Percentiles rank a stretch among this genome's conserved stretches.
These are phyloP conservation scores for Centropristis striata DNA, from an alignment of 2,113 vertebrate genomes.

Conservation along the genomic window DNA sequence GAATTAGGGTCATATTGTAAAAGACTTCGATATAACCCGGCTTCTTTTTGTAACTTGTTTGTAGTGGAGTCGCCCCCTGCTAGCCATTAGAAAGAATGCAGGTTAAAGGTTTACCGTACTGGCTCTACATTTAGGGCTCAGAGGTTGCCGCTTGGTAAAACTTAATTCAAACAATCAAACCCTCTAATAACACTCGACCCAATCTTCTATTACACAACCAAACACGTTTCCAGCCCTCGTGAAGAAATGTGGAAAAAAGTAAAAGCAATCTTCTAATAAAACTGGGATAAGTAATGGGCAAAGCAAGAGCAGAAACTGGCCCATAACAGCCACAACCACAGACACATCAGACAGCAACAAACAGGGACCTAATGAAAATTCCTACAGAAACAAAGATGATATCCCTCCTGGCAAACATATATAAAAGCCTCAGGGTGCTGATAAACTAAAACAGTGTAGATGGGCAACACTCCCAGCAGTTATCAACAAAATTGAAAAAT, in stretches of 20 bases:
- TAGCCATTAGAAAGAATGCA: too few species aligned
- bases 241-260: not conserved
- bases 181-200: not conserved
- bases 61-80: too few species aligned
- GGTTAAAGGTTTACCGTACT: too few species aligned
- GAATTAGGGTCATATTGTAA: too few species aligned
- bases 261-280: not conserved
- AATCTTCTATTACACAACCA: not conserved
- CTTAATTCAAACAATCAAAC: not conserved
- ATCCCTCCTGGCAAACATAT: constrained; percentile 53
- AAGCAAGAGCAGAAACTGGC: constrained; percentile 1
- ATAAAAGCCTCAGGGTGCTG: constrained; percentile 54
- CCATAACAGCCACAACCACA: not conserved
- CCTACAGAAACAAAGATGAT: constrained; percentile 39
- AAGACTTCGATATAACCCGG: too few species aligned
- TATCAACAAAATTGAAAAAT: constrained; percentile 68
- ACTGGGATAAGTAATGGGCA: not conserved
- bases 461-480: constrained; percentile 70
- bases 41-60: too few species aligned
- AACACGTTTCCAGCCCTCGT: not conserved
- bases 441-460: constrained; percentile 59
- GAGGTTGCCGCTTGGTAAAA: not conserved
- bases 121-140: too few species aligned
- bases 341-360: constrained; percentile 38
- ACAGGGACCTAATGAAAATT: constrained; percentile 56